These are phyloP conservation scores for Saccopteryx leptura DNA, from an alignment of 2,113 vertebrate genomes.

Conservation along the genomic window DNA sequence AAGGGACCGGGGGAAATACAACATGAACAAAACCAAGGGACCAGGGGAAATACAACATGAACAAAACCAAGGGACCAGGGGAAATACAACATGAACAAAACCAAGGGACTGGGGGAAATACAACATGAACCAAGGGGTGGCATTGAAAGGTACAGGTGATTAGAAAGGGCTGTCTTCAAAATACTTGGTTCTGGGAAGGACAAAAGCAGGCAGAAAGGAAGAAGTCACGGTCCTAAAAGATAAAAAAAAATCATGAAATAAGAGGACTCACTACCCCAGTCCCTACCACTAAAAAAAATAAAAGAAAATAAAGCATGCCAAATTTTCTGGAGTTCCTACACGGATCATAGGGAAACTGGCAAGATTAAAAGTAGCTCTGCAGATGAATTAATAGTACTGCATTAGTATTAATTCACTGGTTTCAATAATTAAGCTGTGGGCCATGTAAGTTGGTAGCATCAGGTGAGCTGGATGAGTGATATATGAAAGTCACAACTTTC, in stretches of 20 bases:
- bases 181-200: rapidly evolving
- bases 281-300: not conserved
- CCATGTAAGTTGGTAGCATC: not conserved
- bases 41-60: too few relatives aligned
- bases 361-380: not conserved
- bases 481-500: not conserved
- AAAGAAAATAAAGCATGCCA: not conserved
- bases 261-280: not conserved
- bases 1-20: not conserved
- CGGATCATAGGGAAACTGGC: not conserved
- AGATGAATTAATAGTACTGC: not conserved
- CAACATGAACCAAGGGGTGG: not conserved
- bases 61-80: too few relatives aligned
- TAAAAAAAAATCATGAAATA: not conserved
- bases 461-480: not conserved
- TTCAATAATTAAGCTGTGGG: not conserved
- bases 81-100: not conserved
- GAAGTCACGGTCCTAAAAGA: not conserved
- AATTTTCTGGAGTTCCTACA: not conserved
- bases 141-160: not conserved
- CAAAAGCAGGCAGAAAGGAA: too few relatives aligned
- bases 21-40: too few relatives aligned
- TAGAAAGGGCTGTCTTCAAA: not conserved
- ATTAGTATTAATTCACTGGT: not conserved
- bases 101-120: not conserved